These are phyloP conservation scores for Pristionchus mayeri DNA, from an alignment of 2,888 invertebrate species.

Conservation along the genomic window DNA sequence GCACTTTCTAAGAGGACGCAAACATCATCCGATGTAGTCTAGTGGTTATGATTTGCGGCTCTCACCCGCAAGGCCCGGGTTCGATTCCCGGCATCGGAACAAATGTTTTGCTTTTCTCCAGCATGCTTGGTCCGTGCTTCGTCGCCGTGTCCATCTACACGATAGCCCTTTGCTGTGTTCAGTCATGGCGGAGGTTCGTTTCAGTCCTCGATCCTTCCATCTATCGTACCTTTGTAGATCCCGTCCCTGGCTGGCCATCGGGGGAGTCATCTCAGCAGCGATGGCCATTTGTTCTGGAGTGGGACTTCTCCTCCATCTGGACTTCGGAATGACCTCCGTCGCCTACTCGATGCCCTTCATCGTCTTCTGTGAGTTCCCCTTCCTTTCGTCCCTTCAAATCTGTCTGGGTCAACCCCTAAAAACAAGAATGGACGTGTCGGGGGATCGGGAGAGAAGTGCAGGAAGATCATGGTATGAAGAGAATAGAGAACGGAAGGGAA, in stretches of 20 bases:
- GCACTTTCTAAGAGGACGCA: neutral
- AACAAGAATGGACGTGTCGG: neutral
- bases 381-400: neutral
- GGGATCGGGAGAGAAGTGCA: neutral
- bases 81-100: conserved; percentile 67
- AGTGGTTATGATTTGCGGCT: conserved; percentile 69
- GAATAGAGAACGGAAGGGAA: neutral
- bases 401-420: neutral
- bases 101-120: conserved; percentile 52
- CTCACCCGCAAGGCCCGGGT: conserved; percentile 69
- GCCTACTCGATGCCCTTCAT: conserved; percentile 76
- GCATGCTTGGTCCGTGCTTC: conserved; percentile 74
- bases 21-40: conserved; percentile 57
- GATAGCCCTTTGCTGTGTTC: conserved; percentile 71
- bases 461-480: neutral
- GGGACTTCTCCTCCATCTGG: conserved; percentile 90
- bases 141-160: conserved; percentile 74
- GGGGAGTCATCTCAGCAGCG: conserved; percentile 91
- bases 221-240: conserved; percentile 39
- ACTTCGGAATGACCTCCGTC: conserved; percentile 78
- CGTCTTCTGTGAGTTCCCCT: conserved; percentile 73
- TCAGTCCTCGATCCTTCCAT: neutral
- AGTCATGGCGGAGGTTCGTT: conserved; percentile 86
- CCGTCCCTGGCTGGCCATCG: conserved; percentile 82
- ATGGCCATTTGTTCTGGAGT: conserved; percentile 91